These are phyloP conservation scores for Orussus abietinus DNA, from an alignment of 1,140 invertebrate genomes.

Conservation along the genomic window DNA sequence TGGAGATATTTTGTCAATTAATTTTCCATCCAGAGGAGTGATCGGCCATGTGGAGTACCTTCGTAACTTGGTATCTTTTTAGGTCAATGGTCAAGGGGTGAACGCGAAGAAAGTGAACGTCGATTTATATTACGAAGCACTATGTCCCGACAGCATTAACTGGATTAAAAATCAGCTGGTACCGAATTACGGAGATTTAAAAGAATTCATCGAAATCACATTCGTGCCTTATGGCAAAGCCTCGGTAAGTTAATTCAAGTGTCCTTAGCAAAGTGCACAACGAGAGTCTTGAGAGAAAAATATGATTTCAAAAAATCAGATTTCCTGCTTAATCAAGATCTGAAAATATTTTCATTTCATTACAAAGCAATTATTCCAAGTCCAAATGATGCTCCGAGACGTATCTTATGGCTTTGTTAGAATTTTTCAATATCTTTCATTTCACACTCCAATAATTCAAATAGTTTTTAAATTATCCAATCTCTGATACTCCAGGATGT, in stretches of 20 bases:
- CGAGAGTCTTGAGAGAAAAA: constrained; percentile 11
- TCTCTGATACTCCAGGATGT: too few species aligned
- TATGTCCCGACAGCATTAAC: constrained; percentile 72
- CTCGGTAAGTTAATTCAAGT: constrained; percentile 46
- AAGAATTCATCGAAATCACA: constrained; percentile 51
- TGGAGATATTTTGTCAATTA: too few species aligned
- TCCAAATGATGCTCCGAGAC: neutral
- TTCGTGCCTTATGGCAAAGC: constrained; percentile 80
- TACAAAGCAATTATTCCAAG: too few species aligned
- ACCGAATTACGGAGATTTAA: constrained; percentile 50
- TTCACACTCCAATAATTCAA: too few species aligned
- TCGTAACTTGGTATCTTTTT: constrained; percentile 12
- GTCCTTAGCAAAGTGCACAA: constrained; percentile 5
- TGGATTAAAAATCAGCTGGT: constrained; percentile 62
- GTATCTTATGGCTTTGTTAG: neutral
- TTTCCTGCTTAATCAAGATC: too few species aligned
- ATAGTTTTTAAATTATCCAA: too few species aligned
- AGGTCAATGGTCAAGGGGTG: constrained; percentile 6
- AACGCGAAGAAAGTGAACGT: constrained; percentile 20
- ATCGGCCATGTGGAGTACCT: constrained; percentile 20
- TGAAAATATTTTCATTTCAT: too few species aligned
- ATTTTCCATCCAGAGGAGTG: constrained; percentile 11
- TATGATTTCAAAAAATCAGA: constrained; percentile 7
- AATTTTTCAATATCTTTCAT: constrained; percentile 2
- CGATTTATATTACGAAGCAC: constrained; percentile 71